Conservation (phyloP, 2,113 vertebrate species). For the Oenanthe oenanthe region DNA sequence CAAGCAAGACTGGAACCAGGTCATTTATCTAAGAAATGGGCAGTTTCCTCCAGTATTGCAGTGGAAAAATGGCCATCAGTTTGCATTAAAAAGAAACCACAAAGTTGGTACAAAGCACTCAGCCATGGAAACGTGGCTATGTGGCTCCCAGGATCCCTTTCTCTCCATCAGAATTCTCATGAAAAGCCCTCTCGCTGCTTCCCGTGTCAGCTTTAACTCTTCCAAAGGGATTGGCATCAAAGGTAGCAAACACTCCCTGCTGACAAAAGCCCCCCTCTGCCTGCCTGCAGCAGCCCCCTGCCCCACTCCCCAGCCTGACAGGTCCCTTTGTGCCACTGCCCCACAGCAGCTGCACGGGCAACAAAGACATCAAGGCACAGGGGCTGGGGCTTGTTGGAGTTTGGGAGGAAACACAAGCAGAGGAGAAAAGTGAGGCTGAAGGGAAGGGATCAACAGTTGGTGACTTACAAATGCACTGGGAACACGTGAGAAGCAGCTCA, state of each 20-base stretch:
- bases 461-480: fast-evolving
- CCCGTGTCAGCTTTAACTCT: neutral
- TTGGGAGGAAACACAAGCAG: slow-evolving; percentile 25
- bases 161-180: neutral
- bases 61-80: neutral
- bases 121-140: neutral
- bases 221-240: slow-evolving; percentile 32
- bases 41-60: neutral
- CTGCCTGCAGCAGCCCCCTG: neutral
- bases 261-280: neutral
- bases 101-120: neutral
- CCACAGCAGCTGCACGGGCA: neutral
- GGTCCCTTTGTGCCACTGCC: neutral
- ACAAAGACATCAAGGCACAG: slow-evolving; percentile 31
- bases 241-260: slow-evolving; percentile 27
- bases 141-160: neutral
- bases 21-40: neutral
- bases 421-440: neutral
- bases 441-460: neutral
- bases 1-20: neutral
- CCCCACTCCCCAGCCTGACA: neutral
- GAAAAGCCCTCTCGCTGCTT: neutral
- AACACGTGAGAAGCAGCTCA: neutral
- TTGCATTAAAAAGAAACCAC: neutral
- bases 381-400: neutral